Evolutionary conservation across 2,113 vertebrate genomes (phyloP).

Genomic region (Prinia subflava): DNA sequence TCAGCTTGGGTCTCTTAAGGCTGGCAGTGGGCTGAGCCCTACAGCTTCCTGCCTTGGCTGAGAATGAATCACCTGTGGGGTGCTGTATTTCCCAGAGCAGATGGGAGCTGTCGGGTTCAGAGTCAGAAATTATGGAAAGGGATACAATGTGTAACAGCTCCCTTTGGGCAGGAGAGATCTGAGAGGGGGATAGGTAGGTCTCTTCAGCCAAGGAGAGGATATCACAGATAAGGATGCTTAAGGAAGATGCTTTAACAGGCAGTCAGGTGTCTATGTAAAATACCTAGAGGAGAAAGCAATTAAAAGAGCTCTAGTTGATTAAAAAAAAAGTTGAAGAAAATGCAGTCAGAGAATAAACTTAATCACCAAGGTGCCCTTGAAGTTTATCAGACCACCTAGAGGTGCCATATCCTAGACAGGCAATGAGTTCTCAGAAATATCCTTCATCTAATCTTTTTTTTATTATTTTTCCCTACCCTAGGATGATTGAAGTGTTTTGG

Average conservation of each 20-base stretch:
- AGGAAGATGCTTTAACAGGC: background rate
- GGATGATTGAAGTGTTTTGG: slow-evolving; percentile 13
- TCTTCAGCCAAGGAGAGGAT: background rate
- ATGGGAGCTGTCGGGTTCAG: background rate
- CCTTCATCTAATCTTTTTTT: slow-evolving; percentile 45
- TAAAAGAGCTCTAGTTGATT: background rate
- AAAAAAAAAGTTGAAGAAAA: background rate
- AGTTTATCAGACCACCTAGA: slow-evolving; percentile 58
- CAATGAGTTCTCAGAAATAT: slow-evolving; percentile 37
- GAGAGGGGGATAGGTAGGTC: background rate
- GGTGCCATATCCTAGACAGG: slow-evolving; percentile 23
- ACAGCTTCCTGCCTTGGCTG: background rate
- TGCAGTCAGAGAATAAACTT: background rate
- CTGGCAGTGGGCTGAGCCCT: background rate
- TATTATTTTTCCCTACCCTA: slow-evolving; percentile 9
- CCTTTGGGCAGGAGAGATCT: background rate
- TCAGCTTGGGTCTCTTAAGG: background rate
- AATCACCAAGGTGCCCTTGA: slow-evolving; percentile 22
- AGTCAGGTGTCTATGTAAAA: slow-evolving; percentile 1
- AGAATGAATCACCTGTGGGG: background rate
- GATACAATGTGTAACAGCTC: background rate
- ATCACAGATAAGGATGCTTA: background rate
- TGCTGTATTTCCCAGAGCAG: slow-evolving; percentile 10
- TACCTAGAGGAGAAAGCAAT: slow-evolving; percentile 27
- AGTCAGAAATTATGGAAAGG: background rate